These are phyloP conservation scores for Tubiluchus corallicola DNA, from an alignment of 2,888 invertebrate species.

Conservation along the genomic window DNA sequence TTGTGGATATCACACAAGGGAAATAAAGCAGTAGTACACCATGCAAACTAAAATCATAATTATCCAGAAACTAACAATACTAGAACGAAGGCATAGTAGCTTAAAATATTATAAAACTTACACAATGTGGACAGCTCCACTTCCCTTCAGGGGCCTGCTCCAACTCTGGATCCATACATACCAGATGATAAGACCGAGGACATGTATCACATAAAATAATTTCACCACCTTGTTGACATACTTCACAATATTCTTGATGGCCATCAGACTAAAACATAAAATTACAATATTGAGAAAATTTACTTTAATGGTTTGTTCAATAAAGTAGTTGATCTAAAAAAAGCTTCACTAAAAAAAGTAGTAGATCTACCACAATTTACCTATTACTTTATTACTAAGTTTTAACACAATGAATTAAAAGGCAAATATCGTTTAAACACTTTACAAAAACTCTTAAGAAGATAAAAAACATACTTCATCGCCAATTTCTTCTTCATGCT, in stretches of 20 bases:
- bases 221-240: conserved; percentile 98
- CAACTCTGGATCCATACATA: conserved; percentile 90
- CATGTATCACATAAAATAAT: conserved; percentile 98
- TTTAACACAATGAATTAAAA: no score
- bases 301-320: not conserved
- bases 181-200: conserved; percentile 92
- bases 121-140: conserved; percentile 1
- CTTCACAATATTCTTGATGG: conserved; percentile 97
- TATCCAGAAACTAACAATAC: no score
- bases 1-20: no score
- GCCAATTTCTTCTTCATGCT: not conserved
- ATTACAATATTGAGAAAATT: conserved; percentile 6
- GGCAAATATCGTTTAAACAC: no score
- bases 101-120: no score
- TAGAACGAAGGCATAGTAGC: no score
- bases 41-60: no score
- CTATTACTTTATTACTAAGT: no score
- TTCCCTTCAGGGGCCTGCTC: conserved; percentile 89
- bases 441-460: no score
- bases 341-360: not conserved
- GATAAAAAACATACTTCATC: no score
- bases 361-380: conserved; percentile 12
- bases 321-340: not conserved
- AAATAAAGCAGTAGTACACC: no score
- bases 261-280: conserved; percentile 41